Conservation (phyloP, 2,888 invertebrate species). For the Sympetrum striolatum region DNA sequence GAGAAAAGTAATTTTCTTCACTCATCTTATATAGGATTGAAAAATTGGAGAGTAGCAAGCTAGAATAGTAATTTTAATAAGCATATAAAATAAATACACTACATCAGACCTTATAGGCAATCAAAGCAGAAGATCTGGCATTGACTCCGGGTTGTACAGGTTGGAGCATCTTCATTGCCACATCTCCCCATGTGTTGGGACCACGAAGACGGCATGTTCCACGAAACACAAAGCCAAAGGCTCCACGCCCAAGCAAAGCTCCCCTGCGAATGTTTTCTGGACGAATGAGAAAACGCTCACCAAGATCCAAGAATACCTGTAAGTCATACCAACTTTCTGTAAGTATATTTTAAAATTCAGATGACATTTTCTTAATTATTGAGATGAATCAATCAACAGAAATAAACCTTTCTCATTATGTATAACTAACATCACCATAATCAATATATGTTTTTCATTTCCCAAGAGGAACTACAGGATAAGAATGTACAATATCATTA, state of each 20-base stretch:
- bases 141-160: slow-evolving; percentile 86
- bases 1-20: too few species aligned
- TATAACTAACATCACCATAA: slow-evolving; percentile 9
- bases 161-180: slow-evolving; percentile 95
- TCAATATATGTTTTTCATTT: not conserved
- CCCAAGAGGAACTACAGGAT: too few species aligned
- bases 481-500: too few species aligned
- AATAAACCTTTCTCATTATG: not conserved
- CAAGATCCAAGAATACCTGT: slow-evolving; percentile 86
- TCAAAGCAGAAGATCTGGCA: slow-evolving; percentile 69
- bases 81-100: not conserved
- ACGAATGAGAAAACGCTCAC: slow-evolving; percentile 79
- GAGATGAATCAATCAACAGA: too few species aligned
- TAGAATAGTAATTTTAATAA: not conserved
- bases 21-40: too few species aligned
- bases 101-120: slow-evolving; percentile 63
- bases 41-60: not conserved
- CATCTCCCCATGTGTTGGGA: slow-evolving; percentile 67
- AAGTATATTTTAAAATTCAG: not conserved
- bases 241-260: slow-evolving; percentile 88
- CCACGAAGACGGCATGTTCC: slow-evolving; percentile 67
- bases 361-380: not conserved
- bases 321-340: not conserved
- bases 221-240: slow-evolving; percentile 96
- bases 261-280: slow-evolving; percentile 82